phyloP scores from a whole-genome alignment of 1,140 invertebrate species.

The Magallana angulata region DNA sequence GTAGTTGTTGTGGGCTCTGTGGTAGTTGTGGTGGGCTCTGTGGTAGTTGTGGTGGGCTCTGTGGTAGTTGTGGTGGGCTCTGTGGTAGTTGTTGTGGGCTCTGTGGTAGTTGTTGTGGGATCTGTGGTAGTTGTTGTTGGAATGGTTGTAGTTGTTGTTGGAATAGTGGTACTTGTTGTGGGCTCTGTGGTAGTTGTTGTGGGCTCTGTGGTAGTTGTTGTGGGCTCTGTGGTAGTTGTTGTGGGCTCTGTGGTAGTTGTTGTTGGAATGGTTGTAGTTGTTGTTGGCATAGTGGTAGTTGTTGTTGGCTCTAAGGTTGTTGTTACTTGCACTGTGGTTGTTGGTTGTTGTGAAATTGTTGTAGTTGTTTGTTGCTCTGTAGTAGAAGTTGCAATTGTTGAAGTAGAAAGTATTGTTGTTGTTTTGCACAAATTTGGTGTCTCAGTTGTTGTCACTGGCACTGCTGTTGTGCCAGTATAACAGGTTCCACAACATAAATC shows the following conservation, averaged over 20 bases:
- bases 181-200: background rate
- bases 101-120: background rate
- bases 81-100: background rate
- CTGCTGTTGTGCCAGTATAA: background rate
- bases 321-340: background rate
- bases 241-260: background rate
- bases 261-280: background rate
- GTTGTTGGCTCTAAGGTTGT: background rate
- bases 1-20: background rate
- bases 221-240: background rate
- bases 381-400: background rate
- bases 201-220: background rate
- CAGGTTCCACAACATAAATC: slow-evolving; percentile 6
- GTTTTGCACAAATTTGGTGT: slow-evolving; percentile 11
- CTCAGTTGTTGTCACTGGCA: background rate
- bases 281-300: background rate
- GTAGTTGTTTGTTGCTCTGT: background rate
- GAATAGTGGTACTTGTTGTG: background rate
- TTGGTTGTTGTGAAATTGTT: background rate
- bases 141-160: background rate
- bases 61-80: slow-evolving; percentile 11
- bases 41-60: background rate
- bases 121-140: background rate
- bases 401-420: background rate
- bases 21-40: slow-evolving; percentile 10